Evolutionary conservation across 2,797 vertebrate species (phyloP).

Genomic region (Kryptolebias ocellatus): DNA sequence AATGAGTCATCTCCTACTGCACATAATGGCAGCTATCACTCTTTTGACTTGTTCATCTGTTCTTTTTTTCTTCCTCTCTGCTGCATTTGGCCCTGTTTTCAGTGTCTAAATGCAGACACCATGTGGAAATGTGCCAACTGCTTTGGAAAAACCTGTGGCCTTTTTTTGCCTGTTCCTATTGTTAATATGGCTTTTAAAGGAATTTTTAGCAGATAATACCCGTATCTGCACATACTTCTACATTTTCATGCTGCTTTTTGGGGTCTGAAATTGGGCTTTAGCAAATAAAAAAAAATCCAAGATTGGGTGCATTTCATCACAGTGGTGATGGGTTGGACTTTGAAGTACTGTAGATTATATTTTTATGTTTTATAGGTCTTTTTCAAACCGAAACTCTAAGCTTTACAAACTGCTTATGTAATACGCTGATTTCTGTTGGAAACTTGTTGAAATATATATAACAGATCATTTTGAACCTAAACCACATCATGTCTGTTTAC

Average conservation of each 20-base stretch:
- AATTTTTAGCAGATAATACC: background rate
- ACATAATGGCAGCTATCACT: constrained; percentile 60
- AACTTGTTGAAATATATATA: too few species aligned
- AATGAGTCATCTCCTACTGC: constrained; percentile 53
- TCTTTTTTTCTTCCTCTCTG: constrained; percentile 1
- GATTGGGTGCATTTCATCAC: constrained; percentile 26
- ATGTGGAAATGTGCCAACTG: constrained; percentile 36
- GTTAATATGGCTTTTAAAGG: background rate
- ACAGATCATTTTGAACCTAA: too few species aligned
- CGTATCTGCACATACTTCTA: background rate
- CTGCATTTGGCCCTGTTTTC: constrained; percentile 9
- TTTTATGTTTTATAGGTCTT: background rate
- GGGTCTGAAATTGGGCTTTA: constrained; percentile 1
- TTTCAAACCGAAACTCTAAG: too few species aligned
- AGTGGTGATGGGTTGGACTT: constrained; percentile 1
- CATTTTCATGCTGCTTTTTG: background rate
- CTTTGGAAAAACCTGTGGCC: constrained; percentile 27
- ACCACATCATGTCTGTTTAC: too few species aligned
- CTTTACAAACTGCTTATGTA: too few species aligned
- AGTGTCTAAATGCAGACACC: constrained; percentile 40
- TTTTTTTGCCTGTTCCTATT: constrained; percentile 4
- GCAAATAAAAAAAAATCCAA: constrained; percentile 6
- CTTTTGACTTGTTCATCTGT: constrained; percentile 43
- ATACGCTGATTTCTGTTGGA: too few species aligned
- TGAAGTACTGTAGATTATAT: too few species aligned